Base-by-base conservation (phyloP, 2,888 invertebrate genomes). In the Ischnus inquisitorius region DNA sequence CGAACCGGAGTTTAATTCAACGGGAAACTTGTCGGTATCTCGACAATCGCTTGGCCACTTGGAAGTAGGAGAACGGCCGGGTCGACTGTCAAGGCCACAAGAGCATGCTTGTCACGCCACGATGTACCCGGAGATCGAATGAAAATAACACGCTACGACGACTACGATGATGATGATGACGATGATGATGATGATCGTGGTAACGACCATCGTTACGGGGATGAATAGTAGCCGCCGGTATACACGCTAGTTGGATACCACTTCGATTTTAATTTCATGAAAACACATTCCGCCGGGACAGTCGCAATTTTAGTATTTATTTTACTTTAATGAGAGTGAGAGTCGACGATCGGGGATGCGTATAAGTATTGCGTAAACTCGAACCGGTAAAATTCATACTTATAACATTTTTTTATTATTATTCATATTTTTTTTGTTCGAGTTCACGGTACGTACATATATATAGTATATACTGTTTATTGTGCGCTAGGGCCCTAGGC, bases 1-100 rank as follows among this genome's bases (percentile, higher is more conserved):
- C 51, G 39, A 16, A 14, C 39, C 72, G 46, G 62, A 64, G 71
- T 62, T 74, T 62, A 79, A 82, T 75, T 65, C 74, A 71, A 83
- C 79, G 75, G 79, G 79, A 79, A 75, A 76, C 68, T 76, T 28
- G 54, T 48, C 67, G 67, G 67, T 79, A 75, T 75, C 69, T 43
- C 39, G 64, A 75, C 60, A 79, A 83, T 83, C 79, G 78, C 75
- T 67, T 46, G 79, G 65, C 65, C 72, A 83, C 62, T 84, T 79
- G 69, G 65, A 82, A 71, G 76, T 77, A 68, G 69, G 84, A 85
- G 85, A 87, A 83, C 71, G 79, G 78, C 75, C 75, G 89, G 91
- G 91, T 92, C 92, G 91, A 90, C 90, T 92, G 92, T 91, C 92
- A 92, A 92, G 92, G 92, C 89, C 90, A 86, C 87, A 89, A 86